Conservation (phyloP, 2,888 invertebrate species). For the Caenorhabditis sp. region DNA sequence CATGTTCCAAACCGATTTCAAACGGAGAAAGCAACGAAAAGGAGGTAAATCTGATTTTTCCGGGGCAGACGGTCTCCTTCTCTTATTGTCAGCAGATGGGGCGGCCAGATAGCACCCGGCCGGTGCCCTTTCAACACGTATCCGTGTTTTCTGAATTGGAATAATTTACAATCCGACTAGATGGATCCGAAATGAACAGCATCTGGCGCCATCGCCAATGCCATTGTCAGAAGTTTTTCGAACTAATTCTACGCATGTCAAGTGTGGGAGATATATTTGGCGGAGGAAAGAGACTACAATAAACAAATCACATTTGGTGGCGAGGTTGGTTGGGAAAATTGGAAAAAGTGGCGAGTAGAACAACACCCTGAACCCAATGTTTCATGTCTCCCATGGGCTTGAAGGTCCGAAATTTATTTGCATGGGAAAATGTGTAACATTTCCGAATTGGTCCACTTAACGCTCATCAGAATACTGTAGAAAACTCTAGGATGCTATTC, state of each 20-base stretch:
- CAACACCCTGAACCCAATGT: constrained; percentile 1
- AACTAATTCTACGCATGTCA: constrained; percentile 22
- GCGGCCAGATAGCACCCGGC: constrained; percentile 33
- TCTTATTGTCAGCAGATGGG: constrained; percentile 28
- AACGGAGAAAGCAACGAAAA: constrained; percentile 8
- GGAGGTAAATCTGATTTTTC: constrained; percentile 50
- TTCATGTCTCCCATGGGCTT: constrained; percentile 19
- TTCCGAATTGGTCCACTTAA: background rate
- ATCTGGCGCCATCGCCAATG: background rate
- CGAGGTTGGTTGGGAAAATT: background rate
- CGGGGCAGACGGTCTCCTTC: constrained; percentile 7
- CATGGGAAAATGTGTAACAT: constrained; percentile 15
- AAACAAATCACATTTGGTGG: constrained; percentile 1
- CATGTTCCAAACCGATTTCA: constrained; percentile 32
- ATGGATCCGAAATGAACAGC: constrained; percentile 6
- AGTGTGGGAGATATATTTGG: background rate
- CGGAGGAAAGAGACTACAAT: too few species aligned
- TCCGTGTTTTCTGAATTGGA: constrained; percentile 41
- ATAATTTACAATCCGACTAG: constrained; percentile 31
- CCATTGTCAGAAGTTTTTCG: constrained; percentile 11
- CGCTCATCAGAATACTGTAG: too few species aligned
- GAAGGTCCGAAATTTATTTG: constrained; percentile 24
- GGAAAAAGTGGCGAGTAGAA: background rate
- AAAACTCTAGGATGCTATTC: too few species aligned
- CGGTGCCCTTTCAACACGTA: constrained; percentile 47